These are phyloP conservation scores for Meriones unguiculatus DNA, from an alignment of 2,113 vertebrate genomes.

Conservation along the genomic window DNA sequence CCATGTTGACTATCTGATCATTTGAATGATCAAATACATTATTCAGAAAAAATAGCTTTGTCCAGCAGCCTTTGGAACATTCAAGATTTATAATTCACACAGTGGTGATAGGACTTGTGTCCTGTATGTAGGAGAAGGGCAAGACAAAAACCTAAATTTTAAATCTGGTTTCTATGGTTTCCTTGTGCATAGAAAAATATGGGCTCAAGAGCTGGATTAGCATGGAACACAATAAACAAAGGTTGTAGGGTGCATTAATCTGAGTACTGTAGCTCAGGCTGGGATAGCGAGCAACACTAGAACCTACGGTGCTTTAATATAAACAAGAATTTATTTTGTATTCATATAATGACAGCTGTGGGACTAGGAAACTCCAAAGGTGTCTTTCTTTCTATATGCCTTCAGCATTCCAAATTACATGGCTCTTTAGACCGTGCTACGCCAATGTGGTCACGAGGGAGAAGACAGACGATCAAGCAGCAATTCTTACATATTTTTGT, in stretches of 20 bases:
- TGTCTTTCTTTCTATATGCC: not conserved
- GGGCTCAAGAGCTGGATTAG: not conserved
- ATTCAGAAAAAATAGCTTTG: constrained; percentile 34
- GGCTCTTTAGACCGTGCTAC: not conserved
- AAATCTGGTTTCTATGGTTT: not conserved
- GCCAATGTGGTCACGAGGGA: constrained; percentile 3
- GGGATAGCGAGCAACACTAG: not conserved
- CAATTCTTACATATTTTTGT: not conserved
- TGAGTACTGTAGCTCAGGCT: not conserved
- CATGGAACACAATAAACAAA: not conserved
- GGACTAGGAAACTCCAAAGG: constrained; percentile 1
- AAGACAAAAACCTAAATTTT: not conserved
- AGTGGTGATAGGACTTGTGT: not conserved
- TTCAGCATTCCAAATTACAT: not conserved
- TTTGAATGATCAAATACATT: not conserved
- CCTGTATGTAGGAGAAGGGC: not conserved
- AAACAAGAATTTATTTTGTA: constrained; percentile 6
- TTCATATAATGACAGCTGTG: not conserved
- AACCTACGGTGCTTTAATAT: not conserved
- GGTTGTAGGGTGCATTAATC: not conserved
- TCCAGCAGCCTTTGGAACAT: not conserved
- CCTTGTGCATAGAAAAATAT: not conserved
- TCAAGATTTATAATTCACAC: not conserved
- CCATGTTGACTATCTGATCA: not conserved
- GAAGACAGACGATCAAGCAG: not conserved